These are phyloP conservation scores for Trematomus loennbergii DNA, from an alignment of 2,113 vertebrate genomes.

Conservation along the genomic window DNA sequence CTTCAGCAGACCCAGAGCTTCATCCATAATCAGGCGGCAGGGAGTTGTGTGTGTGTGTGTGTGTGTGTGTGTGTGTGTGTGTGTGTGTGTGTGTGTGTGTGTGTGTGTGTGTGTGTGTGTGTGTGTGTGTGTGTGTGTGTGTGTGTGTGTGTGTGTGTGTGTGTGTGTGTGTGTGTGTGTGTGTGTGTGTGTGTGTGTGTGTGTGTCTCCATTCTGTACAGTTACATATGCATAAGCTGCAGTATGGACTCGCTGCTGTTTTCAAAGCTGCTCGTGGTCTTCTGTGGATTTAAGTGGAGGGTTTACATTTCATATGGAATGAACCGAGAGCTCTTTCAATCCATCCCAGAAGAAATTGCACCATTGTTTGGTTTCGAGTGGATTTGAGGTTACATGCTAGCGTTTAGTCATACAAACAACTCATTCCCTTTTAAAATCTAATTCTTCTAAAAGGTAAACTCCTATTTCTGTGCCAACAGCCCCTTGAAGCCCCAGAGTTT, in stretches of 20 bases:
- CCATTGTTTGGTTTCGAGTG: slow-evolving; percentile 52
- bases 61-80: slow-evolving; percentile 7
- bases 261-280: slow-evolving; percentile 46
- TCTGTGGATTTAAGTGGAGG: slow-evolving; percentile 40
- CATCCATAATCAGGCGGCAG: slow-evolving; percentile 44
- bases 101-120: slow-evolving; percentile 10
- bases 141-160: slow-evolving; percentile 14
- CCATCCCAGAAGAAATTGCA: slow-evolving; percentile 20
- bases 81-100: slow-evolving; percentile 4
- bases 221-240: not conserved
- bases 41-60: slow-evolving; percentile 15
- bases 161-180: slow-evolving; percentile 8
- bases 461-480: not conserved
- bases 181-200: slow-evolving; percentile 12
- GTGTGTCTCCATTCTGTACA: slow-evolving; percentile 6
- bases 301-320: slow-evolving; percentile 52
- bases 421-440: slow-evolving; percentile 11
- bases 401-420: slow-evolving; percentile 36
- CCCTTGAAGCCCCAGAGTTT: not conserved
- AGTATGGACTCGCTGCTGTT: not conserved
- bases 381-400: slow-evolving; percentile 29
- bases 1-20: slow-evolving; percentile 20
- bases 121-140: slow-evolving; percentile 16
- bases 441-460: slow-evolving; percentile 9
- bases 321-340: slow-evolving; percentile 15